Evolutionary conservation across 2,797 vertebrate species (phyloP).

Genomic region (Hydrophis major): DNA sequence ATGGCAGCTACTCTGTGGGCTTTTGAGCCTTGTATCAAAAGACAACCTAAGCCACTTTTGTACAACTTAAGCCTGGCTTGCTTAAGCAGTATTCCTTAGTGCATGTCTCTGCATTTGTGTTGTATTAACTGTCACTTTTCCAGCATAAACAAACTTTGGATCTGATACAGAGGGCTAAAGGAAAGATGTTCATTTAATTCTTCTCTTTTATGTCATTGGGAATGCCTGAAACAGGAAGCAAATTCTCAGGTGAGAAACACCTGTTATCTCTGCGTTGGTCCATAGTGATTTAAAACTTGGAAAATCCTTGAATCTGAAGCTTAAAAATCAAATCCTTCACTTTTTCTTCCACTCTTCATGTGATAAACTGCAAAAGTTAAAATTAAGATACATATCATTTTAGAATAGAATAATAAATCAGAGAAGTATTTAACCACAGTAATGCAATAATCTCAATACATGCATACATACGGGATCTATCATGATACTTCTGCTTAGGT

Average conservation of each 20-base stretch:
- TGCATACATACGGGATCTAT: not conserved
- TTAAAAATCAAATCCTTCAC: not conserved
- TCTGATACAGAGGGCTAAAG: not conserved
- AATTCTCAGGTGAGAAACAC: not conserved
- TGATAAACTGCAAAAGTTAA: not conserved
- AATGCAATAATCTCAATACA: not conserved
- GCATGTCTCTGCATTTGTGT: not conserved
- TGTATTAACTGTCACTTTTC: not conserved
- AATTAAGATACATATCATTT: not conserved
- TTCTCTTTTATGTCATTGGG: not conserved
- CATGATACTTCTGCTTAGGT: not conserved
- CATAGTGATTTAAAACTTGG: not conserved
- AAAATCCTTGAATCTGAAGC: not conserved
- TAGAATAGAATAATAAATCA: not conserved
- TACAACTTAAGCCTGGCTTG: not conserved
- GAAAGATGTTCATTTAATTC: not conserved
- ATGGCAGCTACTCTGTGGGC: slow-evolving; percentile 30
- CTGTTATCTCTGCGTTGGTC: not conserved
- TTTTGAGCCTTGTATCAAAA: slow-evolving; percentile 17
- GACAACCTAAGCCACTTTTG: slow-evolving; percentile 26
- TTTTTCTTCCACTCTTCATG: not conserved
- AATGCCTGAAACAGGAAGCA: not conserved
- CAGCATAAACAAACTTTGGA: not conserved
- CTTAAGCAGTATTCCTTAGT: slow-evolving; percentile 16
- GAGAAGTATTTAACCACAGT: not conserved